Evolutionary conservation across 2,797 vertebrate genomes (phyloP).

Genomic region (Protonibea diacanthus): DNA sequence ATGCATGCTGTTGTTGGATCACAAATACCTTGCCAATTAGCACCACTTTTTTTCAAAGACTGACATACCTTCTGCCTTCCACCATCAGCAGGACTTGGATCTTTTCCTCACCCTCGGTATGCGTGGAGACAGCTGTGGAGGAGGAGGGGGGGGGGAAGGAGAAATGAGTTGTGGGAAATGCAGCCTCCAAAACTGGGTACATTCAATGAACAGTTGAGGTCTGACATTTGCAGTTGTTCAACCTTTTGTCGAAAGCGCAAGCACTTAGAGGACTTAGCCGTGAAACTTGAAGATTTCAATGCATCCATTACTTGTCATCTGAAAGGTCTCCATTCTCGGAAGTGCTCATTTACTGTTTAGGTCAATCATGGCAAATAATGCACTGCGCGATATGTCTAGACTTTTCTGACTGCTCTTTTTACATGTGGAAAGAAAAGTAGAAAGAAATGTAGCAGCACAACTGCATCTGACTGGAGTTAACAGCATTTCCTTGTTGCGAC

Average conservation of each 20-base stretch:
- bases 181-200: not conserved
- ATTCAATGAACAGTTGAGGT: constrained; percentile 28
- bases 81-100: constrained; percentile 94
- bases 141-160: not conserved
- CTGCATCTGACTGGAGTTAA: constrained; percentile 10
- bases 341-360: constrained; percentile 32
- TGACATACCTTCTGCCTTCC: constrained; percentile 92
- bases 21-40: constrained; percentile 59
- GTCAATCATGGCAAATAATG: constrained; percentile 38
- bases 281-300: constrained; percentile 9
- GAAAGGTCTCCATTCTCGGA: constrained; percentile 12
- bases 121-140: constrained; percentile 88
- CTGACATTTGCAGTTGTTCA: constrained; percentile 45
- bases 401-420: constrained; percentile 13
- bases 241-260: not conserved
- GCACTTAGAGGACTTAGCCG: constrained; percentile 13
- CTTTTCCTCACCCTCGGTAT: constrained; percentile 92
- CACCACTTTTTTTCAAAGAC: constrained; percentile 4
- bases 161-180: constrained; percentile 21
- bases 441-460: not conserved
- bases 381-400: constrained; percentile 37
- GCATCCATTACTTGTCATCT: constrained; percentile 29
- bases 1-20: constrained; percentile 45
- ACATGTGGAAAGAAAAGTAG: constrained; percentile 1
- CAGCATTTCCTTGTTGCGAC: constrained; percentile 29